Evolutionary conservation across 2,797 vertebrate species (phyloP), one percentile per base, ranked within the genome.

Genomic region (Microctenopoma steveboyesi): DNA sequence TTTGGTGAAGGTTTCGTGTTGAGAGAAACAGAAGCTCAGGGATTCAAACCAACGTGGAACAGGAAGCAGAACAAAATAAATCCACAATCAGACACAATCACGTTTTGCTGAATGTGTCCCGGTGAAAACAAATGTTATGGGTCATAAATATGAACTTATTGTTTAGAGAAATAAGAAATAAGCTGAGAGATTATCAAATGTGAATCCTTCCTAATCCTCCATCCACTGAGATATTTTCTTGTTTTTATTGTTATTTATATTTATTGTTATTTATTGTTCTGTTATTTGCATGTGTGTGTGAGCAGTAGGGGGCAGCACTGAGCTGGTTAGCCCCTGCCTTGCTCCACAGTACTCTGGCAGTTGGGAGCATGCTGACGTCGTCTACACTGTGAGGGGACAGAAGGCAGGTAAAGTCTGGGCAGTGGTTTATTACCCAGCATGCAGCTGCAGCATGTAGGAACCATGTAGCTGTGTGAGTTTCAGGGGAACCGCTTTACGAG

Each of bases 261-360:
- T 13, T 40, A 13, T 12, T 40, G 18, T 18, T 18, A 18, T 40
- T 60, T 4, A 39, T 12, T 61, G 13, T 33, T 33, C 30, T 6
- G 30, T 33, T 33, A 33, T 33, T 5, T 6, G 5, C 1, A 5
- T 33, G 8, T 51, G 33, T 63, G 30, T 55, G 59, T 16, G 74
- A 79, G 63, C 92, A 95, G 95, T 92, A 78, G 91, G 84, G 72
- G 90, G 93, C 87, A 93, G 89, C 64, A 91, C 90, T 46, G 94
- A 95, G 65, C 87, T 98, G 79, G 68, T 96, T 82, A 98, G 96
- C 72, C 94, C 96, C 33, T 99, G 97, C 86, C 85, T 98, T 56
- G 83, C 96, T 72, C 91, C 96, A 15, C 90, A 91, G 59, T 95
- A 93, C 86, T 92, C 85, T 16, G 95, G 94, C 1, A 90, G 93